Base-by-base conservation (phyloP, 2,888 invertebrate genomes). In the Cylloceria caligata region DNA sequence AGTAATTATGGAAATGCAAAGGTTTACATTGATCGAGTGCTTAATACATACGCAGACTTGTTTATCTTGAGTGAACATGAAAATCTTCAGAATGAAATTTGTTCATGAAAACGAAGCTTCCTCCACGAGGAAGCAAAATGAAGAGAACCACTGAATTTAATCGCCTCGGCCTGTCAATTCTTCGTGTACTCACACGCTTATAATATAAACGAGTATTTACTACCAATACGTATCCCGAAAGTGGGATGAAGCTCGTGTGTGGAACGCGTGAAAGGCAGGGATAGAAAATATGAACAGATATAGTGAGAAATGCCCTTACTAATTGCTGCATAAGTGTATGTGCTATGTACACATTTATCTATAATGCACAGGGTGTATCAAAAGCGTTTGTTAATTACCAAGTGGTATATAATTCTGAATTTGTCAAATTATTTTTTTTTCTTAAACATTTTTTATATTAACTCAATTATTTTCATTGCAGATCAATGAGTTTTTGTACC, bases 81-180 rank as follows among this genome's bases (percentile, higher is more conserved):
- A n/a, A n/a, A n/a, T n/a, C n/a, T n/a, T n/a, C n/a, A n/a, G n/a
- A n/a, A n/a, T n/a, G n/a, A n/a, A n/a, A n/a, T n/a, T n/a, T n/a
- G n/a, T n/a, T n/a, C n/a, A n/a, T n/a, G n/a, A n/a, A n/a, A n/a
- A n/a, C n/a, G n/a, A n/a, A n/a, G n/a, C n/a, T n/a, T n/a, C n/a
- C n/a, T n/a, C n/a, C n/a, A n/a, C n/a, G n/a, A n/a, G n/a, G n/a
- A n/a, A n/a, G n/a, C n/a, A 47, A 13, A 65, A 30, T 55, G 21
- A 64, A 36, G 86, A 87, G 84, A 81, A 85, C 84, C 87, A 81
- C 86, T 86, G 85, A 86, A 86, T 84, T 88, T 88, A 88, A 90
- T 90, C 89, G 85, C 88, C 87, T 88, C 87, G 89, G 88, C 88
- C 88, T 86, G 88, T 89, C 89, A 89, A 90, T 90, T 86, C 85